These are phyloP conservation scores for Eretmocerus hayati DNA, from an alignment of 2,888 invertebrate species.

Conservation along the genomic window DNA sequence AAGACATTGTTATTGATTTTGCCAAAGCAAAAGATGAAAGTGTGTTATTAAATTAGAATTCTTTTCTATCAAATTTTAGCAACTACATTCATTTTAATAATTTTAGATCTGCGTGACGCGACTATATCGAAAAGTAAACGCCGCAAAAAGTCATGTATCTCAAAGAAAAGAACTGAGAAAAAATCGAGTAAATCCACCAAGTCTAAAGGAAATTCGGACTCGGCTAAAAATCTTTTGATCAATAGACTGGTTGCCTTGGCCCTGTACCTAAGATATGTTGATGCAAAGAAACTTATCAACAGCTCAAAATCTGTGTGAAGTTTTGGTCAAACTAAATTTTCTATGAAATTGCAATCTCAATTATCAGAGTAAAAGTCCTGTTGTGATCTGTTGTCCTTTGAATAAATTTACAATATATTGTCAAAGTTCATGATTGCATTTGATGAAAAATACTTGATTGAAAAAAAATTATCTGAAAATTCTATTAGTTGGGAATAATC, in stretches of 20 bases:
- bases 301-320: constrained; percentile 10
- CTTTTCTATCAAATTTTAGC: neutral
- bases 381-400: too few relatives aligned
- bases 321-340: neutral
- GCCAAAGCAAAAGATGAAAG: constrained; percentile 11
- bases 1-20: constrained; percentile 17
- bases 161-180: constrained; percentile 12
- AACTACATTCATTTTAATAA: constrained; percentile 2
- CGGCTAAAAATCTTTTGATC: constrained; percentile 5
- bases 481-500: too few relatives aligned
- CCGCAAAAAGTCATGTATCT: neutral
- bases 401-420: too few relatives aligned
- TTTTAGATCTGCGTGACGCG: constrained; percentile 10
- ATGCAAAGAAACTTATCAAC: constrained; percentile 28
- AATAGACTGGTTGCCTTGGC: constrained; percentile 34
- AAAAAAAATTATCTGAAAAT: too few relatives aligned
- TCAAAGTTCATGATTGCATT: too few relatives aligned
- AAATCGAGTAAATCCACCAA: constrained; percentile 5
- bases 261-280: constrained; percentile 33
- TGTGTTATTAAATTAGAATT: constrained; percentile 12
- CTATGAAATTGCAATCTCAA: neutral
- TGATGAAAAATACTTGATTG: too few relatives aligned
- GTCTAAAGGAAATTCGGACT: constrained; percentile 4
- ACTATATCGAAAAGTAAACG: constrained; percentile 11
- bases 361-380: neutral